Evolutionary conservation across 2,113 vertebrate genomes (phyloP).

Genomic region (Nansenia antarctica): DNA sequence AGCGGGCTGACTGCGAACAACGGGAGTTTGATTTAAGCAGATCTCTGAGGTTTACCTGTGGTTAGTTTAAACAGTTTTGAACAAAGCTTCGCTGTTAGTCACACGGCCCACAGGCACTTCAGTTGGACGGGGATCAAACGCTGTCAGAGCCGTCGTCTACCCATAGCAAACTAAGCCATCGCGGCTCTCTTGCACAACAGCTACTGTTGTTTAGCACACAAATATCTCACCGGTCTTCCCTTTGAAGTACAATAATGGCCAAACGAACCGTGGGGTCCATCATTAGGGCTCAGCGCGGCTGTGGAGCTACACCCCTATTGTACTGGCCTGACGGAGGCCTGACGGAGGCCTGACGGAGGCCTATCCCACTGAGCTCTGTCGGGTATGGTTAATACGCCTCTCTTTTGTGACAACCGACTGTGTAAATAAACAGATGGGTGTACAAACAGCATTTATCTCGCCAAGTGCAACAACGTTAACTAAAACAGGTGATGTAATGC

Average conservation of each 20-base stretch:
- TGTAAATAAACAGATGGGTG: neutral
- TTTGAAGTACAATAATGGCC: neutral
- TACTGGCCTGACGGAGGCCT: too few relatives aligned
- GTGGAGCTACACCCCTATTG: neutral
- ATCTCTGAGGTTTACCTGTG: conserved; percentile 46
- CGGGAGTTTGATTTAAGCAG: conserved; percentile 38
- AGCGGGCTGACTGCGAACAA: conserved; percentile 41
- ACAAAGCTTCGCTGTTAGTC: conserved; percentile 42
- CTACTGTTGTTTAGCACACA: conserved; percentile 2
- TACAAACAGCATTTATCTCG: neutral
- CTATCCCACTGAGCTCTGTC: neutral
- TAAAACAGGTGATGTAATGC: neutral
- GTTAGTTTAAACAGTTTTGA: conserved; percentile 41
- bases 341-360: too few relatives aligned
- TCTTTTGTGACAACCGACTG: neutral
- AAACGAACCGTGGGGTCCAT: conserved; percentile 1
- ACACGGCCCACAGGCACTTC: conserved; percentile 41
- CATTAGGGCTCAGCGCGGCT: neutral
- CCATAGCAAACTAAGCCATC: conserved; percentile 4
- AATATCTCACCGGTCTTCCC: conserved; percentile 14
- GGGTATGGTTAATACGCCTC: neutral
- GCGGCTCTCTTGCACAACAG: conserved; percentile 20
- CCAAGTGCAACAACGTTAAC: neutral
- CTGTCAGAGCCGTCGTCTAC: neutral
- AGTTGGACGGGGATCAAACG: conserved; percentile 57